Evolutionary conservation across 2,888 invertebrate species (phyloP), one percentile per base, ranked within the genome.

Genomic region (Xylota sylvarum): DNA sequence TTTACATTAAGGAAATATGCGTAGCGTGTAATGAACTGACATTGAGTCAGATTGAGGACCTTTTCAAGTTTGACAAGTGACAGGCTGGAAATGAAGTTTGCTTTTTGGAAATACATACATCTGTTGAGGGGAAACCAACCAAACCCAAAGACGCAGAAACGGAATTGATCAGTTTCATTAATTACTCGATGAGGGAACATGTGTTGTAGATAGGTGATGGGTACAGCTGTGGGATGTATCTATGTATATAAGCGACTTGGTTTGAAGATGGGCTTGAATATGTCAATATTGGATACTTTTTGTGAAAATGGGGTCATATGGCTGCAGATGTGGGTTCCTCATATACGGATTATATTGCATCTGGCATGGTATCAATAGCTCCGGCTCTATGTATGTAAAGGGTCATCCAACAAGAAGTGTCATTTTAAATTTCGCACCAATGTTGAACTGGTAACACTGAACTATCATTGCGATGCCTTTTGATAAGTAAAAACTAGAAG

Each of bases 1-100:
- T 73, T 37, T 67, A 56, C 43, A 64, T 78, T 62, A 64, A 62
- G 37, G 37, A 79, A 80, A 69, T 62, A 69, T 76, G 60, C 72
- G 46, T 69, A 73, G 23, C 58, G 58, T 70, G 72, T 77, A 74
- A 81, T 72, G 52, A 85, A 80, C 70, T 58, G 81, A 81, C 76
- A 76, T 46, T 73, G 62, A 76, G 43, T 76, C 77, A 82, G 58
- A 77, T 58, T 76, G 64, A 69, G 55, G 65, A 69, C 79, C 56
- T 69, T 35, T 48, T 48, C 5, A 9, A 58, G 72, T 70, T 60
- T 85, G 84, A 80, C 80, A 76, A 30, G 80, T 80, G 80, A 80
- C 73, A 76, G 55, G 32, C 14, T 56, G 64, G 43, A 55, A 55
- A 32, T 62, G 27, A 62, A 62, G 46, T 62, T 65, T 65, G 35